Percentiles rank a stretch among this genome's conserved stretches.
These are phyloP conservation scores for Sebastes itinus DNA, from an alignment of 2,797 vertebrate genomes.

Conservation along the genomic window DNA sequence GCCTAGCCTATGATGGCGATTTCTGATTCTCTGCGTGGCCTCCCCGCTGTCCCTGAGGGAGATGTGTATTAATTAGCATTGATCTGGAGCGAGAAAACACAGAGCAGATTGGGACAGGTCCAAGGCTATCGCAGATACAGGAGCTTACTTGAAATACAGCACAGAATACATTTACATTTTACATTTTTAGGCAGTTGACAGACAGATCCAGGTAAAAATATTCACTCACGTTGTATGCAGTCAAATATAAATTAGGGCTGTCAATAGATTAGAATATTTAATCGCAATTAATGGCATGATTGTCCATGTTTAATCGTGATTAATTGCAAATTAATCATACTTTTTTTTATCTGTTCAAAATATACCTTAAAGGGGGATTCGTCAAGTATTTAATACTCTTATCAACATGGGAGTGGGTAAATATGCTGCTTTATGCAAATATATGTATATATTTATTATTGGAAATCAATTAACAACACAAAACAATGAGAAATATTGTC, in stretches of 20 bases:
- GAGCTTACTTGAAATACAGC: conserved; percentile 55
- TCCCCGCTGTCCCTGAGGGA: conserved; percentile 55
- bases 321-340: neutral
- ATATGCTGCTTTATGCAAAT: neutral
- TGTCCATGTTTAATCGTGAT: neutral
- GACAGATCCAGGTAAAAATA: neutral
- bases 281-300: neutral
- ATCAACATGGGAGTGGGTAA: neutral
- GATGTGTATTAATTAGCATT: conserved; percentile 78
- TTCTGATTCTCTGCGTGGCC: conserved; percentile 62
- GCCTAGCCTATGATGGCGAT: conserved; percentile 29
- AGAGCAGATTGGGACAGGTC: conserved; percentile 64
- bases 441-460: neutral
- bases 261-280: neutral
- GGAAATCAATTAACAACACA: neutral
- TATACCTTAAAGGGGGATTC: neutral
- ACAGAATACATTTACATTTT: conserved; percentile 42
- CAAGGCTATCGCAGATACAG: conserved; percentile 57
- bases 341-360: neutral
- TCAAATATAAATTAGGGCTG: neutral
- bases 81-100: conserved; percentile 73
- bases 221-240: neutral
- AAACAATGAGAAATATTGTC: accelerated
- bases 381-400: neutral
- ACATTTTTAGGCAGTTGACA: conserved; percentile 24